Conservation (phyloP, 1,140 invertebrate species). For the Sitophilus oryzae region DNA sequence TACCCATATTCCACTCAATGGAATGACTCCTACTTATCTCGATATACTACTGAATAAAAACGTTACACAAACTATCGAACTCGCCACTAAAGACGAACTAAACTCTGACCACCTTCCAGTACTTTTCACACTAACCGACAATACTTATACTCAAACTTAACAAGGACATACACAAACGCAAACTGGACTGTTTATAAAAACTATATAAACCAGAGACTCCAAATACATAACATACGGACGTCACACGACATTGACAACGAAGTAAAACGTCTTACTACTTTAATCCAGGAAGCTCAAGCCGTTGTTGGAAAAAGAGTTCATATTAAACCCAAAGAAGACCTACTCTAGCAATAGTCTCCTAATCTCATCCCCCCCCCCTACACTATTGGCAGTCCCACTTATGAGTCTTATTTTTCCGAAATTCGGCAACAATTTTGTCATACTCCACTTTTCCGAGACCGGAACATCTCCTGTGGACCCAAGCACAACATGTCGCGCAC, state of each 20-base stretch:
- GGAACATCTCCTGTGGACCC: too few relatives aligned
- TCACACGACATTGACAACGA: too few relatives aligned
- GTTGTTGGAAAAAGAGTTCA: background rate
- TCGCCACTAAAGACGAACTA: background rate
- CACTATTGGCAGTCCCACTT: too few relatives aligned
- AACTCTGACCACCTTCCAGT: slow-evolving; percentile 3
- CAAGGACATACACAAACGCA: background rate
- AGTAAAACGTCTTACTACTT: too few relatives aligned
- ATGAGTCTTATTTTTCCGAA: too few relatives aligned
- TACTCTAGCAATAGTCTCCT: background rate
- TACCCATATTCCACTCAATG: background rate
- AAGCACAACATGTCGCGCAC: too few relatives aligned
- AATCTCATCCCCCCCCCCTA: too few relatives aligned
- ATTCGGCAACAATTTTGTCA: too few relatives aligned
- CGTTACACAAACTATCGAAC: background rate
- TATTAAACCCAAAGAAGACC: background rate
- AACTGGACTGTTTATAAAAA: background rate
- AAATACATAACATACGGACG: background rate
- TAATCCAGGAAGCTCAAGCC: background rate
- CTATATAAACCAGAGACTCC: background rate
- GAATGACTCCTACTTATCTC: background rate
- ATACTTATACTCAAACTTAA: too few relatives aligned
- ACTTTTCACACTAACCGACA: background rate
- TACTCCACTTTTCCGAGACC: too few relatives aligned
- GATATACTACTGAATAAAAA: slow-evolving; percentile 1